Base-by-base conservation (phyloP, 1,140 invertebrate genomes). In the Oryctes rhinoceros region DNA sequence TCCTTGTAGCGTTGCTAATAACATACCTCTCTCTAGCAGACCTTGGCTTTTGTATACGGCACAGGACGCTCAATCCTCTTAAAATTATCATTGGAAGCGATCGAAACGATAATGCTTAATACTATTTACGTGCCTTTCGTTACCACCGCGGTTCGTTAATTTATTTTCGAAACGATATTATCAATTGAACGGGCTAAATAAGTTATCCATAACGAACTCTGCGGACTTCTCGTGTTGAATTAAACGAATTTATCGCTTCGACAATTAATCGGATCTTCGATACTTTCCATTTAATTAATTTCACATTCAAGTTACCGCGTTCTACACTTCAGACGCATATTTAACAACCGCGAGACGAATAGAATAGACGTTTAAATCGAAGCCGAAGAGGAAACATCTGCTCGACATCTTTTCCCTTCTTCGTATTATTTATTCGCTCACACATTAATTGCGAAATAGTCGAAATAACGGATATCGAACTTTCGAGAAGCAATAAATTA, bases 261-360 rank as follows among this genome's bases (percentile, higher is more conserved):
- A 59, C 7, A 59, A 59, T 59, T 59, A 59, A 59, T 59, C 18
- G 53, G 53, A 59, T 59, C 53, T 59, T 59, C 53, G 53, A 59
- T 59, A 59, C 53, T 59, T 59, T 18, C 53, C 15, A 59, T 59
- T 59, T 59, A 59, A 59, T 59, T 59, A 59, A 59, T 59, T 59
- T 59, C 7, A 18, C 15, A 59, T 59, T 59, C 53, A n/a, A 59
- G 3, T 59, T 59, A 18, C 18, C 53, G 53, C 10, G 6, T 18
- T 13, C 15, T 59, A 59, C 1, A n/a, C 53, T 15, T 10, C 39
- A 3, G 9, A 6, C 3, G 53, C 53, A 59, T 59, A 59, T 59
- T 59, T 59, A 59, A 18, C 39, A 44, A 10, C 39, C 39, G 39
- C 39, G 3, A 44, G 39, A 44, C 39, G 39, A 44, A 44, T 44